phyloP scores from a whole-genome alignment of 2,797 vertebrate species.

The Argya squamiceps region DNA sequence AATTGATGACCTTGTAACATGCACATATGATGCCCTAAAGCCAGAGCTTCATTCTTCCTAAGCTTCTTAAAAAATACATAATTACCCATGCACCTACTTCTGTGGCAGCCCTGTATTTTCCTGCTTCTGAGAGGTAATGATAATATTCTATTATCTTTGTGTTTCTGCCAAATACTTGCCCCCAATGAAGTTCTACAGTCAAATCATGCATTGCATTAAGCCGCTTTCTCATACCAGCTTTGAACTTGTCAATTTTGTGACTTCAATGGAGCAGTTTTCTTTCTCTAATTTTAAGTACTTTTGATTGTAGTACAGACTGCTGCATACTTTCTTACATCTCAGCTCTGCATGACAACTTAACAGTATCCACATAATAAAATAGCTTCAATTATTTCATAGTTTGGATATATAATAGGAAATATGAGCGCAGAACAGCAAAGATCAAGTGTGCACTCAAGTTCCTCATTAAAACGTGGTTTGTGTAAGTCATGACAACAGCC shows the following conservation, averaged over 20 bases:
- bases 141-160: neutral
- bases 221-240: neutral
- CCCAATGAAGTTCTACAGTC: neutral
- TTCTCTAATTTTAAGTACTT: neutral
- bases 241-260: neutral
- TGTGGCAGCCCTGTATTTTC: neutral
- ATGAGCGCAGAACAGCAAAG: neutral
- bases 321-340: neutral
- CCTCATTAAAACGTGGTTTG: neutral
- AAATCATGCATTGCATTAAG: neutral
- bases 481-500: neutral
- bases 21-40: neutral
- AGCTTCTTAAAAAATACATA: neutral
- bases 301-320: neutral
- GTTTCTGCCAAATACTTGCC: neutral
- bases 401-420: neutral
- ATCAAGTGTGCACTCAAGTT: neutral
- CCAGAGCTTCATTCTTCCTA: neutral
- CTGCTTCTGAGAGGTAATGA: neutral
- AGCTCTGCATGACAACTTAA: neutral
- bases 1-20: accelerated
- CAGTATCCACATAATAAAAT: neutral
- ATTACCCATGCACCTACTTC: neutral
- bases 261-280: neutral
- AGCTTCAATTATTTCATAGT: neutral